Evolutionary conservation across 2,113 vertebrate genomes (phyloP).

Genomic region (Cheirogaleus medius): DNA sequence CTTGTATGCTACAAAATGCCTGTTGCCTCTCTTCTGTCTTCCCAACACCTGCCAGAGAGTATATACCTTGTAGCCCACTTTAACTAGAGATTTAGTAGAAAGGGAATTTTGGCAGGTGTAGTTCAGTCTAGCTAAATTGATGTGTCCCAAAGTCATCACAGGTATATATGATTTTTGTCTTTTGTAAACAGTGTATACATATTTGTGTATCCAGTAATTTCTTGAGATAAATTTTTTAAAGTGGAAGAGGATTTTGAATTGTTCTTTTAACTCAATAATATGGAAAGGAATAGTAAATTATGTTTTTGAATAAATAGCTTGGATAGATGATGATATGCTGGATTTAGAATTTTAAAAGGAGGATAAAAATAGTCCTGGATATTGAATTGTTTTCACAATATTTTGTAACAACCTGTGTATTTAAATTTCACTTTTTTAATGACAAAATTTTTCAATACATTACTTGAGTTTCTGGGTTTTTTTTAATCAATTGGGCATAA

Average conservation of each 20-base stretch:
- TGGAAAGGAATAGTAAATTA: neutral
- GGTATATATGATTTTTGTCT: conserved; percentile 7
- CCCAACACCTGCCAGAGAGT: neutral
- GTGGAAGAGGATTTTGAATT: conserved; percentile 42
- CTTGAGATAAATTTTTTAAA: conserved; percentile 34
- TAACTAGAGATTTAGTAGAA: neutral
- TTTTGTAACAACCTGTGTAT: neutral
- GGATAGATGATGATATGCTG: neutral
- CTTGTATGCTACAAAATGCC: neutral
- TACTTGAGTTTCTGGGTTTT: neutral
- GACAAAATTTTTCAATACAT: neutral
- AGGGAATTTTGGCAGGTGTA: neutral
- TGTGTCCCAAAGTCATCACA: neutral
- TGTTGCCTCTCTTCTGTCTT: neutral
- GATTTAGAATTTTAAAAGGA: conserved; percentile 9
- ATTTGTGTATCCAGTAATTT: neutral
- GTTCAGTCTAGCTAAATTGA: neutral
- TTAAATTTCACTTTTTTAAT: conserved; percentile 16
- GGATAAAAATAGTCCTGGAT: conserved; percentile 24
- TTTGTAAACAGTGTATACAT: neutral
- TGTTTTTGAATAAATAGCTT: conserved; percentile 31
- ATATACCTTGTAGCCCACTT: neutral
- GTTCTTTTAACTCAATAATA: neutral
- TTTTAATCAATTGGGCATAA: neutral
- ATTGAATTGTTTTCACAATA: neutral